phyloP scores from a whole-genome alignment of 2,113 vertebrate genomes.

The Odocoileus hemionus region DNA sequence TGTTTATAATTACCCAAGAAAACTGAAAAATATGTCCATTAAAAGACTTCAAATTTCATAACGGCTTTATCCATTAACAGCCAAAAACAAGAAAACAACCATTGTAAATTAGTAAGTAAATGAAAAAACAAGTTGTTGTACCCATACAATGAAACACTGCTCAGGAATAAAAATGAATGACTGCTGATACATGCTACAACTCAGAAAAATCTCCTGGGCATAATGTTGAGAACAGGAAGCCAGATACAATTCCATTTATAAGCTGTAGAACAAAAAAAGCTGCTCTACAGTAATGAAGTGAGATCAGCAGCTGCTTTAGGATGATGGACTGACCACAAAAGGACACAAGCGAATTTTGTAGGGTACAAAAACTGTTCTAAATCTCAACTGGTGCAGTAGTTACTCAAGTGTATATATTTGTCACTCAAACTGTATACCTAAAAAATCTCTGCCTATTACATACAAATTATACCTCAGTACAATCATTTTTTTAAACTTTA shows the following conservation, averaged over 20 bases:
- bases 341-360: background rate
- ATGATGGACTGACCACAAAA: background rate
- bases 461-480: background rate
- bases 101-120: background rate
- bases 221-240: background rate
- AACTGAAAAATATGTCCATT: background rate
- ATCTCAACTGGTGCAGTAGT: background rate
- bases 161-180: background rate
- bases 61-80: background rate
- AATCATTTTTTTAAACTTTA: background rate
- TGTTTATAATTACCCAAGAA: background rate
- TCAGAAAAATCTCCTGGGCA: background rate
- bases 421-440: background rate
- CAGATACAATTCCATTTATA: background rate
- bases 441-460: background rate
- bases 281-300: fast-evolving
- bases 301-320: background rate
- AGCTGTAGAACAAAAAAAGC: too few species aligned
- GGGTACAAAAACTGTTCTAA: background rate
- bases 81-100: background rate
- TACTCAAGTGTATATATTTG: background rate
- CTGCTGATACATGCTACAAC: background rate
- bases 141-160: background rate
- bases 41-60: background rate
- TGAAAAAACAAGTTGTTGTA: background rate